Evolutionary conservation across 2,113 vertebrate species (phyloP), one percentile per base, ranked within the genome.

Genomic region (Podocnemis expansa): DNA sequence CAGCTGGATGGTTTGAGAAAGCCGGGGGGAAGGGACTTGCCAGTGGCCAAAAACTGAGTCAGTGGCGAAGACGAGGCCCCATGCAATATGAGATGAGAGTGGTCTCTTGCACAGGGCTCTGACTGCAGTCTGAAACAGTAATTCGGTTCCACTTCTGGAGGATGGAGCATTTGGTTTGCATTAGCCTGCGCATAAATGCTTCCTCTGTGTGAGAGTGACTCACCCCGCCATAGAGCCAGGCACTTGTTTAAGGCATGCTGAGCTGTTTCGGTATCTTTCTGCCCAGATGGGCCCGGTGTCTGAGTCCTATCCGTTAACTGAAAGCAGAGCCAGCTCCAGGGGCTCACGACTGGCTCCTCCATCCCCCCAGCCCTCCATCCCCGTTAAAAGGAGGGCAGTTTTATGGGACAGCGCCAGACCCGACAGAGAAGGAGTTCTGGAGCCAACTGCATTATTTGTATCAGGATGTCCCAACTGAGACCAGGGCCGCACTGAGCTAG

Each of bases 111-210:
- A 34, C n/a, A 70, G 41, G n/a, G 63, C 67, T 89, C 51, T 60
- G 27, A 24, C 47, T 31, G 51, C 84, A 52, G 52, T 78, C 6
- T 41, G 73, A 85, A 34, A 43, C 12, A 51, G 52, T 21, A 29
- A 31, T 67, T 93, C 73, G 41, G 25, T 85, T 91, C 80, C n/a
- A 34, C 22, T 75, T 84, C 80, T 81, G 78, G 85, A 90, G 58
- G 55, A 54, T 73, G 41, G n/a, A 54, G 70, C 51, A 21, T 81
- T 89, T 87, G 47, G 31, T 85, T 85, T 90, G 22, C 25, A 27
- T 49, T 75, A 63, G n/a, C 38, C 5, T 5, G 6, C 79, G 14
- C 80, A 41, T 70, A 12, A 83, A 87, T 54, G 4, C 55, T 87
- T 43, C 34, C 55, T 85, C 55, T 89, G 51, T 34, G 2, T 31